These are phyloP conservation scores for Ascidia mentula DNA, from an alignment of 23 tunicate species.

Conservation along the genomic window DNA sequence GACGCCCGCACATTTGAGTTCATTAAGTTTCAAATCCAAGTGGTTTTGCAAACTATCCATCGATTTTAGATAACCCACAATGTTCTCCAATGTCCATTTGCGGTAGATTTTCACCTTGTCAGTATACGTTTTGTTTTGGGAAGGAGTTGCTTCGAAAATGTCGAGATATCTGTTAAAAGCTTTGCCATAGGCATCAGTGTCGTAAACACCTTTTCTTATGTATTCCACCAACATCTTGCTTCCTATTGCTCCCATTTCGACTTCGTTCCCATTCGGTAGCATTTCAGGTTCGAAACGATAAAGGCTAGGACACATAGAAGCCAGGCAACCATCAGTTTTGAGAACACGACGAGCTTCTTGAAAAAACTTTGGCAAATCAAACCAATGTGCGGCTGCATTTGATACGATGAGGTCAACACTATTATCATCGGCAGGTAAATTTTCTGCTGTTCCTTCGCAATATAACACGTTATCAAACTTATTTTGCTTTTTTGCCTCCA, in stretches of 20 bases:
- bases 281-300: not conserved
- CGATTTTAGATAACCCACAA: not conserved
- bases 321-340: slow-evolving; percentile 46
- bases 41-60: not conserved
- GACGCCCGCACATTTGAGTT: not conserved
- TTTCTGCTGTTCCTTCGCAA: slow-evolving; percentile 25
- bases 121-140: not conserved
- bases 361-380: slow-evolving; percentile 38
- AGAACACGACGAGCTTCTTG: slow-evolving; percentile 36
- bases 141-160: not conserved
- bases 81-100: not conserved
- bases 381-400: slow-evolving; percentile 52
- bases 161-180: not conserved
- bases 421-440: slow-evolving; percentile 23
- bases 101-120: not conserved
- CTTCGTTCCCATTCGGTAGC: not conserved
- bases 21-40: not conserved
- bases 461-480: not conserved
- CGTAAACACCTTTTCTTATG: not conserved
- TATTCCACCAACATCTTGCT: not conserved
- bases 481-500: slow-evolving; percentile 23
- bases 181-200: not conserved
- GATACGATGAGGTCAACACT: slow-evolving; percentile 36
- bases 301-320: slow-evolving; percentile 4
- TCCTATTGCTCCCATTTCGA: not conserved